Base-by-base conservation (phyloP, 2,888 invertebrate genomes). In the Drosophila maculinotata region DNA sequence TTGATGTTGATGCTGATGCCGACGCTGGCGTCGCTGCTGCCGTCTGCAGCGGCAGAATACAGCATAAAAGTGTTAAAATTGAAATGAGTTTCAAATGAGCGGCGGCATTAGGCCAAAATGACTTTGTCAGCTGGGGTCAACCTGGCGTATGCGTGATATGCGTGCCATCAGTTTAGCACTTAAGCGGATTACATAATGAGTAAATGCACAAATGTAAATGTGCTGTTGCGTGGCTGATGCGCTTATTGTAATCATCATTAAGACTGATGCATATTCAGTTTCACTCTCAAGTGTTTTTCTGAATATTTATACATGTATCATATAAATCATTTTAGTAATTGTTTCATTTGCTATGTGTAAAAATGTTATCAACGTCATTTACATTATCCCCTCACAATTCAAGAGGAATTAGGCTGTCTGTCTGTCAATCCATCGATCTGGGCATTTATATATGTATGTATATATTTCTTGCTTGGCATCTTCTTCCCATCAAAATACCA, bases 21-120 rank as follows among this genome's bases (percentile, higher is more conserved):
- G 38, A 8, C n/a, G 23, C 6, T 10, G 39, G n/a, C 33, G 45
- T 31, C 14, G 26, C 44, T 38, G 26, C 44, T 38, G 65, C 35
- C 31, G 44, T 36, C 48, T 53, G 33, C 9, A 6, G 36, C 12
- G 45, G 12, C 69, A 51, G 33, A 35, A 26, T 31, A 36, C 51
- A 28, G 59, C 71, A 67, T 56, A 76, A 86, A 83, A 88, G 88
- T 88, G 88, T 88, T 80, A 83, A 88, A 76, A 83, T 79, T 86
- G 70, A 82, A 82, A 82, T 85, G 83, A 81, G 76, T 79, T 82
- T 79, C 64, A 67, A 82, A 85, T 85, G 87, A 71, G 68, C 59
- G 47, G 9, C 58, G 56, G 56, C 73, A 76, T 65, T 70, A 59
- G 69, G 57, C 54, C 64, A 60, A 67, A 71, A 80, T 70, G 68